Conservation (phyloP, 2,797 vertebrate species). For the Pipistrellus pygmaeus region DNA sequence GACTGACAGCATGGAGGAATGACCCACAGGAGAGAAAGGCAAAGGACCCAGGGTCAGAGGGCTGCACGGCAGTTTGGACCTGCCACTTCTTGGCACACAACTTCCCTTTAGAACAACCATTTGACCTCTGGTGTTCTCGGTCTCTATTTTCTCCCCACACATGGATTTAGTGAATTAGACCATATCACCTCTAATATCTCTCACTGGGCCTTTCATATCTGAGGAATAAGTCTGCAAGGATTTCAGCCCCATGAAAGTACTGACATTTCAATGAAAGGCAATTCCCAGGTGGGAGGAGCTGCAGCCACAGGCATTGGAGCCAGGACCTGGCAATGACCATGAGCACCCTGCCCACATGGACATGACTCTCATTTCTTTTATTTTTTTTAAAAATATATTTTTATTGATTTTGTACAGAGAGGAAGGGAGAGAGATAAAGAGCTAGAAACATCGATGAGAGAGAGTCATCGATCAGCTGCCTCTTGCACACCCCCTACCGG, state of each 20-base stretch:
- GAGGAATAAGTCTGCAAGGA: background rate
- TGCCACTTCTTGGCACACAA: background rate
- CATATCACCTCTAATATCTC: background rate
- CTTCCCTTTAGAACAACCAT: background rate
- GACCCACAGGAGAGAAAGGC: background rate
- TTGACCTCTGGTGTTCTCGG: background rate
- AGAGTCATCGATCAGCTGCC: no score
- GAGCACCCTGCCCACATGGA: background rate
- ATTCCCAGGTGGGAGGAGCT: background rate
- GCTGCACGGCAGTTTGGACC: background rate
- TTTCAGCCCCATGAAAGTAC: background rate
- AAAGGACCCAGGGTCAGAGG: background rate
- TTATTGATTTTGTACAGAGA: no score
- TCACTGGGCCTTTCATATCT: background rate
- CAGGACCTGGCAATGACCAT: background rate
- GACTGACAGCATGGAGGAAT: accelerated
- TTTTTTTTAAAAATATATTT: no score
- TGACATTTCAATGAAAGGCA: background rate
- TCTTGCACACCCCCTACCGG: no score
- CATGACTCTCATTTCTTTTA: conserved; percentile 16
- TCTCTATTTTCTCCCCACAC: background rate
- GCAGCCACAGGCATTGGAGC: background rate
- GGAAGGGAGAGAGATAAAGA: no score
- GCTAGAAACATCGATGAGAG: no score
- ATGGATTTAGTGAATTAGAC: background rate